These are phyloP conservation scores for Indicator indicator DNA, from an alignment of 2,113 vertebrate genomes.

Conservation along the genomic window DNA sequence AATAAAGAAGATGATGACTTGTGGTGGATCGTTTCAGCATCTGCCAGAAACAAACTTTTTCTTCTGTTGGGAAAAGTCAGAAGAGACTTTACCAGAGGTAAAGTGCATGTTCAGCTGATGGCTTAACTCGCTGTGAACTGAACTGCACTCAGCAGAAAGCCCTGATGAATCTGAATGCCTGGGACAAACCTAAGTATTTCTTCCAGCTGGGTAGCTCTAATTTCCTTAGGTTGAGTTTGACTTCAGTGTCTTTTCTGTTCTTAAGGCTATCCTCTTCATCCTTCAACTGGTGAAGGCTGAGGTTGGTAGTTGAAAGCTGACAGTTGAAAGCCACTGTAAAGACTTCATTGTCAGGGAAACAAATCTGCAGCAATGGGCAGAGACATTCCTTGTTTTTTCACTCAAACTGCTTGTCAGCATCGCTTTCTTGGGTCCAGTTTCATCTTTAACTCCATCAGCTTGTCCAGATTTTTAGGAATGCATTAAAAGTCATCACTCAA, in stretches of 20 bases:
- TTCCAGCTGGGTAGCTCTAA: background rate
- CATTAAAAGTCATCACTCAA: background rate
- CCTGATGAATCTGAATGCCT: background rate
- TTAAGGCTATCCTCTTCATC: background rate
- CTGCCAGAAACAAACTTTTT: slow-evolving; percentile 13
- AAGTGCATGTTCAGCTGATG: background rate
- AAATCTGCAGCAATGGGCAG: background rate
- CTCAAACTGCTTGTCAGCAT: background rate
- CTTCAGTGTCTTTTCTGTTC: background rate
- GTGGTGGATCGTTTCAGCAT: background rate
- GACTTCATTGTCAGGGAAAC: background rate
- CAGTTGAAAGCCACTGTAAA: background rate
- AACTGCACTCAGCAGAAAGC: background rate
- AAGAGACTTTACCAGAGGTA: background rate
- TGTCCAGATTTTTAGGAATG: background rate
- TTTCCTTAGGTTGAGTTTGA: background rate
- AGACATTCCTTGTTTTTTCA: background rate
- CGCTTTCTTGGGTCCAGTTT: background rate
- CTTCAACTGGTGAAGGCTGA: background rate
- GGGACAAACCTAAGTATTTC: background rate
- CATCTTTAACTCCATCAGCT: background rate
- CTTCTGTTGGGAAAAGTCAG: background rate
- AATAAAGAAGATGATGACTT: background rate
- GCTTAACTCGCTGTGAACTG: background rate
- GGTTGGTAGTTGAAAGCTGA: no score